Evolutionary conservation across 2,113 vertebrate genomes (phyloP), one percentile per base, ranked within the genome.

Genomic region (Sitta europaea): DNA sequence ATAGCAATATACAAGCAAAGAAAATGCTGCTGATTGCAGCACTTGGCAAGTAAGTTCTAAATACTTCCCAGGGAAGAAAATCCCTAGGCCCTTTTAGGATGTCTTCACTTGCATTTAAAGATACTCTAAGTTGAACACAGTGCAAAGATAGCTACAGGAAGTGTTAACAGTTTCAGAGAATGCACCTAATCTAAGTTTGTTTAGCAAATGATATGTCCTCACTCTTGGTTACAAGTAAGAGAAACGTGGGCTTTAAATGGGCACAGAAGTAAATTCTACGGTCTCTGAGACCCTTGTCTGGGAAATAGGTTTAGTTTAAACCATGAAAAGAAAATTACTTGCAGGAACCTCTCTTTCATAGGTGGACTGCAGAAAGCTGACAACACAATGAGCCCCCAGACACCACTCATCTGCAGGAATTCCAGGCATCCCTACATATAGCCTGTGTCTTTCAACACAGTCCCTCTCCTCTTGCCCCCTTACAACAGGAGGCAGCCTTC

Each of bases 21-120:
- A 17, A 90, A 88, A 92, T 95, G 92, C 51, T 93, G 94, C 88
- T 90, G 80, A 96, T 94, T 70, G 59, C 55, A 90, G 91, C 54
- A 86, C 14, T 92, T 91, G 86, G 42, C 20, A 88, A 25, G 13
- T 76, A 75, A 86, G 17, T 63, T 82, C 45, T 65, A 74, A 91
- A 84, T 50, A 47, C 14, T 54, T 94, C 61, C 53, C 14, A 35
- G 53, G 43, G n/a, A 92, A 90, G 38, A 88, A 89, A 91, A 89
- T 57, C n/a, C 50, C 40, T 29, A 31, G 42, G n/a, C 86, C 25
- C 10, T 88, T 91, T 72, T 68, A 84, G 63, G 50, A 68, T 73
- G 36, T 40, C 67, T 92, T 86, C 59, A 31, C 71, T 83, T 93
- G 17, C 40, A 53, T 91, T 88, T 94, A 47, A 76, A 65, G 38